A percentile compares a stretch with the other conserved stretches of the same genome.
Conservation (phyloP, 2,797 vertebrate genomes). For the Microhierax caerulescens region DNA sequence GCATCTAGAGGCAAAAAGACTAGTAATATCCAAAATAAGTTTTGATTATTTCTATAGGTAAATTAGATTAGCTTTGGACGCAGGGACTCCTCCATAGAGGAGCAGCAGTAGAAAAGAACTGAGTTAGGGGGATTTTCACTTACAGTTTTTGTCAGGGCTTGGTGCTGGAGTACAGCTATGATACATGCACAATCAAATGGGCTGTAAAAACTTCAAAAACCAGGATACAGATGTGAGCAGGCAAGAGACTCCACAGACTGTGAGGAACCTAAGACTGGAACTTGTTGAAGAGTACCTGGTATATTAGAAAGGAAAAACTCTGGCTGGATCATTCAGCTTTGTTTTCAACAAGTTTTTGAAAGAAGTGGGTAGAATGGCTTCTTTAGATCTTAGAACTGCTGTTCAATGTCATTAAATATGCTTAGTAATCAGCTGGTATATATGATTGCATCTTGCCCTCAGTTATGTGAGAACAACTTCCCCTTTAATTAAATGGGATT, state of each 20-base stretch:
- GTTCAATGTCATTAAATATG: conserved; percentile 51
- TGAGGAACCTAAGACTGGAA: not conserved
- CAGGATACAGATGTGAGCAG: not conserved
- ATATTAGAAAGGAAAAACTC: not conserved
- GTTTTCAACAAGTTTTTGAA: not conserved
- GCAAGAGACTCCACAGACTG: not conserved
- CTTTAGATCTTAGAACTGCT: conserved; percentile 41
- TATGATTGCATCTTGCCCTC: conserved; percentile 49
- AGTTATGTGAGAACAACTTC: conserved; percentile 52
- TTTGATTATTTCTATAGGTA: not conserved
- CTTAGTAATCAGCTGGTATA: conserved; percentile 59
- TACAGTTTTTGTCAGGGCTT: not conserved
- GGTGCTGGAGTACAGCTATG: not conserved
- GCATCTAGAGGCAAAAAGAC: not conserved
- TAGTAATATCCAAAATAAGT: not conserved
- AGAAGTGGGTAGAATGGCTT: conserved; percentile 9
- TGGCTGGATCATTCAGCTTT: not conserved
- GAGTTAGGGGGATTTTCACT: not conserved
- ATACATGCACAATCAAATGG: not conserved
- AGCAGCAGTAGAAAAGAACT: not conserved
- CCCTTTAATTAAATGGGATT: conserved; percentile 48
- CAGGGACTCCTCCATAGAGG: not conserved
- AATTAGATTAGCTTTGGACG: not conserved
- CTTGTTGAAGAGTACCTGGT: not conserved
- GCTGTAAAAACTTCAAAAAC: not conserved